Percentiles rank a stretch among this genome's conserved stretches.
These are phyloP conservation scores for Charanyca ferruginea DNA, from an alignment of 2,888 invertebrate genomes.

Conservation along the genomic window DNA sequence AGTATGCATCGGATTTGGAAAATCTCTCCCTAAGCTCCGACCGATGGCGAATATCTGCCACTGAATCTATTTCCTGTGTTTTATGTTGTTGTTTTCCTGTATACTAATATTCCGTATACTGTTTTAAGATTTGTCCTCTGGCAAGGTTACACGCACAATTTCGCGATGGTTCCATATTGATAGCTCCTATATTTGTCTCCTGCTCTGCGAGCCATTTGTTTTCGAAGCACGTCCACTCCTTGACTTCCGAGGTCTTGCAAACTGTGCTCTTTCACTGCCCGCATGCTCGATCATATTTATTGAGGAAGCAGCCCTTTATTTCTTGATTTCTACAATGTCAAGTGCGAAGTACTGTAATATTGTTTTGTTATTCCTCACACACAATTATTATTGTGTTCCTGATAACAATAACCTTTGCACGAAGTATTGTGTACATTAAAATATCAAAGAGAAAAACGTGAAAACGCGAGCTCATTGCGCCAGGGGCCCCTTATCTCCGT, in stretches of 20 bases:
- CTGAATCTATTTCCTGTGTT: slow-evolving; percentile 35
- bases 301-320: slow-evolving; percentile 75
- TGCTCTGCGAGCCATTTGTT: slow-evolving; percentile 58
- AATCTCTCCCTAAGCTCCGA: slow-evolving; percentile 40
- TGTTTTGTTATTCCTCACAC: slow-evolving; percentile 40
- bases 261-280: slow-evolving; percentile 65
- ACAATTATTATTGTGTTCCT: slow-evolving; percentile 53
- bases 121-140: slow-evolving; percentile 27
- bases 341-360: slow-evolving; percentile 49
- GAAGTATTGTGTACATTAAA: slow-evolving; percentile 50
- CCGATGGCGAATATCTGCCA: slow-evolving; percentile 33
- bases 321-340: slow-evolving; percentile 66
- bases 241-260: slow-evolving; percentile 66
- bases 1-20: slow-evolving; percentile 24
- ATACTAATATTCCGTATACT: slow-evolving; percentile 9
- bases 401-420: slow-evolving; percentile 46
- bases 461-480: slow-evolving; percentile 59
- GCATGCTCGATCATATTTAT: slow-evolving; percentile 73
- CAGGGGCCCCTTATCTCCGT: slow-evolving; percentile 72
- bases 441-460: slow-evolving; percentile 62
- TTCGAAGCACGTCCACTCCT: slow-evolving; percentile 59
- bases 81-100: slow-evolving; percentile 43
- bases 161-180: slow-evolving; percentile 30
- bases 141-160: slow-evolving; percentile 39
- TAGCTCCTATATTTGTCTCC: slow-evolving; percentile 58